Percentiles rank a stretch among this genome's conserved stretches.
Evolutionary conservation across 2,888 invertebrate species (phyloP).

Genomic region (Zhuqinia jingwanae): DNA sequence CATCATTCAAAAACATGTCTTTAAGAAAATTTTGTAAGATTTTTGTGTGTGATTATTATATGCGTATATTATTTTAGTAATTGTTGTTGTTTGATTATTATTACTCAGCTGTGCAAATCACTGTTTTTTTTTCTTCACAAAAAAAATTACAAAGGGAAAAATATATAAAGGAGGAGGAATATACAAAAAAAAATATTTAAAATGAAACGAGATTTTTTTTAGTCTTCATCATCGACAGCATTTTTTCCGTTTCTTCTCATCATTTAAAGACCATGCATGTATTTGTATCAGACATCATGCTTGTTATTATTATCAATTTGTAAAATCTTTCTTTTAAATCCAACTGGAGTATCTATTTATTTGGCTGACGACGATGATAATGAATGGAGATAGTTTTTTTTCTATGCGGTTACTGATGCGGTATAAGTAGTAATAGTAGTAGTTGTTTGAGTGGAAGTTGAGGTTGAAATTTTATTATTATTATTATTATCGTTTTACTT

Average conservation of each 20-base stretch:
- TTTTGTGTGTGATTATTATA: background rate
- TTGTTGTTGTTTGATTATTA: conserved; percentile 47
- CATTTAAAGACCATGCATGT: no score
- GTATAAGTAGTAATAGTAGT: background rate
- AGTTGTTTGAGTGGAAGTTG: conserved; percentile 3
- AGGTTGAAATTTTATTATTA: background rate
- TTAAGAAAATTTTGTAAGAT: background rate
- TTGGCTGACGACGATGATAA: conserved; percentile 49
- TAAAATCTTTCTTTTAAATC: conserved; percentile 63
- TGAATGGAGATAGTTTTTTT: conserved; percentile 35
- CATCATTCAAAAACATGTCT: conserved; percentile 11
- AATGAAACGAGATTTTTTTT: conserved; percentile 2
- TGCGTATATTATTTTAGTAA: background rate
- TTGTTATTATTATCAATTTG: conserved; percentile 41
- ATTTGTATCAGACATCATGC: no score
- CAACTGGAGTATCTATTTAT: conserved; percentile 69
- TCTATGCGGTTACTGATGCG: background rate
- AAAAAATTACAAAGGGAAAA: background rate
- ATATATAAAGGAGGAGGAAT: background rate
- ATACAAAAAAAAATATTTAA: conserved; percentile 25
- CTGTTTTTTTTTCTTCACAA: conserved; percentile 7
- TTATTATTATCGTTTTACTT: background rate
- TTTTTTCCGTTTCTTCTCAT: no score
- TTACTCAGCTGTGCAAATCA: conserved; percentile 49
- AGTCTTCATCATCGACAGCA: no score